Evolutionary conservation across 2,797 vertebrate species (phyloP).

Genomic region (Sphaeramia orbicularis): DNA sequence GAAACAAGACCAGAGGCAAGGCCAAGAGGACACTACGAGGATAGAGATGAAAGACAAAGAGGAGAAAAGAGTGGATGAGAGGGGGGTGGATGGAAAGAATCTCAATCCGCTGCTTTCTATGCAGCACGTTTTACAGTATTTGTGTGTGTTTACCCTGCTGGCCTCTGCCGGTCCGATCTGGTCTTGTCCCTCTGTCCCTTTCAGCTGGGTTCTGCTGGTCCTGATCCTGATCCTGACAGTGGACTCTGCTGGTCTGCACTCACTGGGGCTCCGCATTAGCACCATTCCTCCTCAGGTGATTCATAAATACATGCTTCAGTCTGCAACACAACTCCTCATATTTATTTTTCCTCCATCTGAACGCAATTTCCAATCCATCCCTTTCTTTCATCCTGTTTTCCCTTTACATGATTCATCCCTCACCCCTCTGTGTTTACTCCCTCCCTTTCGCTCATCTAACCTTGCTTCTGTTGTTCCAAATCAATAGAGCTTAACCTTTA

Average conservation of each 20-base stretch:
- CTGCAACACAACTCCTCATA: slow-evolving; percentile 10
- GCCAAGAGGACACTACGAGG: slow-evolving; percentile 2
- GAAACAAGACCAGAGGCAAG: not conserved
- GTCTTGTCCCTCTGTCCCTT: not conserved
- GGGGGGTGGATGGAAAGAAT: slow-evolving; percentile 1
- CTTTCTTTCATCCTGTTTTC: not conserved
- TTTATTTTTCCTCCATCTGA: slow-evolving; percentile 1
- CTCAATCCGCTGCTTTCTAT: not conserved
- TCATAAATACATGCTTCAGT: slow-evolving; percentile 19
- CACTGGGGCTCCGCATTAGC: slow-evolving; percentile 7
- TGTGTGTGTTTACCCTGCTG: slow-evolving; percentile 21
- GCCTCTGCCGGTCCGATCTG: too few species aligned
- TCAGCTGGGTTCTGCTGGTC: too few species aligned
- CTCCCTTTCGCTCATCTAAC: not conserved
- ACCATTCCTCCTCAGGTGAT: slow-evolving; percentile 38
- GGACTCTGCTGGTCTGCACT: not conserved
- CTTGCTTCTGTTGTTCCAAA: slow-evolving; percentile 9
- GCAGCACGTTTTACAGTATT: not conserved
- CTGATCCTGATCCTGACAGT: not conserved
- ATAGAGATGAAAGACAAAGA: not conserved
- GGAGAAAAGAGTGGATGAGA: not conserved
- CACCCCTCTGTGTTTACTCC: not conserved
- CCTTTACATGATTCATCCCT: not conserved
- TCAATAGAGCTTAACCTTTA: slow-evolving; percentile 43
- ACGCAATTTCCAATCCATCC: not conserved